A percentile compares a stretch with the other conserved stretches of the same genome.
Conservation (phyloP, 2,888 invertebrate species). For the Coremacera marginata region DNA sequence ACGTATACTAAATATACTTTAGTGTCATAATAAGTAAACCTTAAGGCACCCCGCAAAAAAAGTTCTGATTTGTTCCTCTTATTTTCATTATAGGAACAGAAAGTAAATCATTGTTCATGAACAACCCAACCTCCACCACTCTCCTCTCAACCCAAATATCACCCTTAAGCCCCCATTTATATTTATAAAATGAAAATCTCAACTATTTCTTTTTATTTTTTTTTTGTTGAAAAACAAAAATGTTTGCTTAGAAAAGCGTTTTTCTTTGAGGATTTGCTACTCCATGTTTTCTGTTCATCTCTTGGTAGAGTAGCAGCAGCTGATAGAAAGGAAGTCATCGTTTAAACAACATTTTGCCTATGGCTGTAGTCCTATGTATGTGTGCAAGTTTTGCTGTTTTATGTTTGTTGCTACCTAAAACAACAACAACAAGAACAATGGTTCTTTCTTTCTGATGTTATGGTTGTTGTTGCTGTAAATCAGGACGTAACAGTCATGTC, state of each 20-base stretch:
- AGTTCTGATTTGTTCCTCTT: not conserved
- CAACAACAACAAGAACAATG: not conserved
- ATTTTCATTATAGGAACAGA: too few relatives aligned
- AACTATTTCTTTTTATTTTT: too few relatives aligned
- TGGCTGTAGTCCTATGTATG: not conserved
- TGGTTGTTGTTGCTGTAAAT: not conserved
- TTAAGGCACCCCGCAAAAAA: not conserved
- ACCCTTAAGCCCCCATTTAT: not conserved
- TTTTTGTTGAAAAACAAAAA: not conserved
- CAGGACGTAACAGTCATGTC: not conserved
- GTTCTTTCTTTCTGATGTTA: not conserved
- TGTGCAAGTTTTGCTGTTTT: constrained; percentile 14
- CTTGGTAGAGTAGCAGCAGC: not conserved
- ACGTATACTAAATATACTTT: too few relatives aligned
- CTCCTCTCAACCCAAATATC: not conserved
- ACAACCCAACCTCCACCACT: not conserved
- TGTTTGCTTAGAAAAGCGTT: not conserved
- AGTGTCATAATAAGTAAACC: constrained; percentile 2
- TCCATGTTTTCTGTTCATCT: not conserved
- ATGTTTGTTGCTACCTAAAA: not conserved
- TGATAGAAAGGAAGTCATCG: not conserved
- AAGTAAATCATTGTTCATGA: too few relatives aligned
- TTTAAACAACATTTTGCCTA: constrained; percentile 7
- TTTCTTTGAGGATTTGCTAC: not conserved
- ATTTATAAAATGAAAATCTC: constrained; percentile 2